Evolutionary conservation across 2,888 invertebrate genomes (phyloP), one percentile per base, ranked within the genome.

Genomic region (Candidula unifasciata): DNA sequence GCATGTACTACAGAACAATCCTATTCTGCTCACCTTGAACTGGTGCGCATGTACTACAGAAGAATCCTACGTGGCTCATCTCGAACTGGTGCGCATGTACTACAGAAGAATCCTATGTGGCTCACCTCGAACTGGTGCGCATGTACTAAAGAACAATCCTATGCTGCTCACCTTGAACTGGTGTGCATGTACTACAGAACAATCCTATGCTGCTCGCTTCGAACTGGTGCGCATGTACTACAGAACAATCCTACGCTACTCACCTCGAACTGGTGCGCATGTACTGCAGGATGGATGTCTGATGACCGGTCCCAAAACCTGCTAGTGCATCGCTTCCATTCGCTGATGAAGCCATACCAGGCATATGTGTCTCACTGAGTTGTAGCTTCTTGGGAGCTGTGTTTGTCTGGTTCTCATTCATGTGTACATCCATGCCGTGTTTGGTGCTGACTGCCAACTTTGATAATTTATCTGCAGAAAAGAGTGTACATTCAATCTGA

Each of bases 221-320:
- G 86, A 90, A 88, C 91, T 90, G 64, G 91, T 86, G 68, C 90
- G 88, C 80, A 91, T 88, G 86, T 90, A 91, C 86, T 89, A n/a
- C n/a, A n/a, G n/a, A n/a, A n/a, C 60, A 60, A 18, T 5, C 5
- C n/a, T 60, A n/a, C 16, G 13, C 3, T 78, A 24, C 64, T 16
- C 68, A 86, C 86, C 85, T 87, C 3, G 86, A 90, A 88, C 91
- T 90, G 64, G 91, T 86, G 68, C 90, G 88, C 80, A 91, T 88
- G 86, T 90, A 91, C 86, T 89, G 89, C 16, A 91, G 86, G 35
- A 91, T 91, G 54, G 90, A 90, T 16, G 90, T 90, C 82, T 91
- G 91, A 77, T 90, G 90, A n/a, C 81, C 27, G 13, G 84, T n/a
- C 33, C 81, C 85, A 85, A 83, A 83, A 8, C 66, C 71, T 68